Base-by-base conservation (phyloP, 2,113 vertebrate species). In the Motacilla tschutschensis region DNA sequence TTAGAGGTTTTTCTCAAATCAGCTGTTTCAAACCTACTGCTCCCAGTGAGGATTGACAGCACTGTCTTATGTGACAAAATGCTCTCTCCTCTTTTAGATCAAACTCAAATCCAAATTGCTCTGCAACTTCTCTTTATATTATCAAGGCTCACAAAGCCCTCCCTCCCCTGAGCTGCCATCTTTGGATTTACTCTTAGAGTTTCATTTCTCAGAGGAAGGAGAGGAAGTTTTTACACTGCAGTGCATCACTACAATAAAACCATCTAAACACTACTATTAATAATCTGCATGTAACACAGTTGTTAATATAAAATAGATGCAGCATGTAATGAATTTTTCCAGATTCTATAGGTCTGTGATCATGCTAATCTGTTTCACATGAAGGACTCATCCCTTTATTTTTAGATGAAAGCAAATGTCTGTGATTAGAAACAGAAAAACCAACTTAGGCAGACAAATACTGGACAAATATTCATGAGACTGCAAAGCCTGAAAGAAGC, bases 371-470 rank as follows among this genome's bases (percentile, higher is more conserved):
- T 87, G 43, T 90, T 84, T 76, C 59, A 90, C 21, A 63, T 33
- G 33, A 59, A 77, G 44, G 53, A 65, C 16, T 51, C 44, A 66
- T 26, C 22, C 18, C 31, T 85, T 73, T 70, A 82, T 77, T 87
- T 93, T 77, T 36, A 58, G 67, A 69, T 20, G 10, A 64, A 91
- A 92, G 62, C 63, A 92, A 85, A 93, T 22, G 18, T 83, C 44
- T 91, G 25, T 84, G 69, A 87, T 86, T 51, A 38, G 80, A 89
- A 90, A 79, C 16, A 79, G 62, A 51, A 58, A 73, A 86, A 65
- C 2, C 51, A 90, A 31, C 12, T 21, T 59, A 44, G 28, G 31
- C 53, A 93, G 85, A 66, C n/a, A 83, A 79, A 77, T 38, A 72
- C 18, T 59, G 51, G 59, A 78, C 35, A 19, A 31, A 31, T 31